Percentiles rank a stretch among this genome's conserved stretches.
Evolutionary conservation across 1,140 invertebrate genomes (phyloP).

Genomic region (Saxidomus purpurata): DNA sequence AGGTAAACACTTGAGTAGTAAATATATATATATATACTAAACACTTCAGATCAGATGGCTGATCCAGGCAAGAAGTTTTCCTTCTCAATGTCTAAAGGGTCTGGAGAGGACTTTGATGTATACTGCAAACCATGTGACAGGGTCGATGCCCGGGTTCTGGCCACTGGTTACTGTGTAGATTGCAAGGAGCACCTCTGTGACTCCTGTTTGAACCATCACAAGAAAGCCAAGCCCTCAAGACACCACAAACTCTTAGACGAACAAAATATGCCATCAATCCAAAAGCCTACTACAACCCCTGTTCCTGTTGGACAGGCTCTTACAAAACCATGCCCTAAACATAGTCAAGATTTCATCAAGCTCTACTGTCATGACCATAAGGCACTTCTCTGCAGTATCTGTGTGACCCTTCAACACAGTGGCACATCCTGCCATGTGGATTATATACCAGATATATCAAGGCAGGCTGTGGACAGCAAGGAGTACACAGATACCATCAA

Average conservation of each 20-base stretch:
- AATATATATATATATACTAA: no score
- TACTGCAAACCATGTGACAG: no score
- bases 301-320: background rate
- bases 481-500: no score
- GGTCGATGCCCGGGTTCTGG: background rate
- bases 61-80: no score
- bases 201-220: no score
- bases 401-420: background rate
- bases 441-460: conserved; percentile 4
- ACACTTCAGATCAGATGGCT: no score
- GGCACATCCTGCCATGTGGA: background rate
- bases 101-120: no score
- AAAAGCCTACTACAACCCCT: background rate
- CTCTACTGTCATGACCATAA: conserved; percentile 13
- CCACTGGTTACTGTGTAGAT: background rate
- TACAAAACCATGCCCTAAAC: background rate
- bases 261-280: no score
- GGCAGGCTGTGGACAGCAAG: background rate
- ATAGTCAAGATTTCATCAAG: background rate
- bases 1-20: no score
- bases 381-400: background rate
- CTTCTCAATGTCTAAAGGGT: no score
- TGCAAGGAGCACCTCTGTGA: background rate
- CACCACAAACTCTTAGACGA: no score
- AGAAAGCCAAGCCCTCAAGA: background rate